Conservation (phyloP, 2,113 vertebrate genomes). For the human region DNA sequence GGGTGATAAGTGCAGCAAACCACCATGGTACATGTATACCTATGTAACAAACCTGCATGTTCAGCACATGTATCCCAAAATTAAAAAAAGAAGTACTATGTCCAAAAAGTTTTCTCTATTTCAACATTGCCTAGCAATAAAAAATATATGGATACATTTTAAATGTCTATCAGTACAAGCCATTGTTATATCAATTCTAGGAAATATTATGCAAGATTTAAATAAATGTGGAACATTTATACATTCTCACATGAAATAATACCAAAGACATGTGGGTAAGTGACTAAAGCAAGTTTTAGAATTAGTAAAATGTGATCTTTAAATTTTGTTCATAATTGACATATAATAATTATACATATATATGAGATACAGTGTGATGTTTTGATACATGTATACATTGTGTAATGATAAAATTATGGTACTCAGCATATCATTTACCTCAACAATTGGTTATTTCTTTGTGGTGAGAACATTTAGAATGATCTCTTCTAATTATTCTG, state of each 20-base stretch:
- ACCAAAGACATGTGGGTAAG: not conserved
- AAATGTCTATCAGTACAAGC: not conserved
- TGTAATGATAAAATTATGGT: not conserved
- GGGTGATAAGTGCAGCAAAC: too few relatives aligned
- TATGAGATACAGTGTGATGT: not conserved
- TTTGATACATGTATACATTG: not conserved
- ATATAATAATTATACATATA: not conserved
- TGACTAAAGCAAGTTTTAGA: not conserved
- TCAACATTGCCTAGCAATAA: not conserved
- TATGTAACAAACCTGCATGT: too few relatives aligned
- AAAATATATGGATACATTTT: not conserved
- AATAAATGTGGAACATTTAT: not conserved
- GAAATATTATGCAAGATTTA: not conserved
- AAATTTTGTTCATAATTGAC: not conserved
- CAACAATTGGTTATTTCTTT: not conserved
- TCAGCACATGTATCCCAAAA: too few relatives aligned
- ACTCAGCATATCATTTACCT: not conserved
- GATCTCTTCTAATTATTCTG: not conserved
- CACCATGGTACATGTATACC: too few relatives aligned
- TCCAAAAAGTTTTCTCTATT: not conserved
- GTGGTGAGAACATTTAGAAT: not conserved
- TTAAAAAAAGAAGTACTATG: not conserved
- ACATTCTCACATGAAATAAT: not conserved
- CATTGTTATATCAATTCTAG: not conserved
- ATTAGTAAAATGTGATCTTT: not conserved